Evolutionary conservation across 2,797 vertebrate species (phyloP), one percentile per base, ranked within the genome.

Genomic region (Rachycentron canadum): DNA sequence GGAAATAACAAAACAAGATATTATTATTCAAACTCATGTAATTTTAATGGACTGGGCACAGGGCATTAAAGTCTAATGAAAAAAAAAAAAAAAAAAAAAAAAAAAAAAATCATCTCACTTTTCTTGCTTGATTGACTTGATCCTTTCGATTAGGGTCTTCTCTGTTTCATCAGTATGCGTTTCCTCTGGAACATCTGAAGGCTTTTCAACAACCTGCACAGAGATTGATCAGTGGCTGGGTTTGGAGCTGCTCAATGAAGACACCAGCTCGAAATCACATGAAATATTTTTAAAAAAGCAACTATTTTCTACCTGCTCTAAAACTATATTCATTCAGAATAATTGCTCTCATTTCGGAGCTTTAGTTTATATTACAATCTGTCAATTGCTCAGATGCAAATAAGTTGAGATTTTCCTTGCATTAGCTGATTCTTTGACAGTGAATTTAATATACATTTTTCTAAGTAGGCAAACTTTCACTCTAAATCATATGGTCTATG

Each of bases 121-220:
- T 76, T 98, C 97, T 78, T 98, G 93, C 83, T 99, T 99, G 83
- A 99, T 96, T 7, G 97, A 98, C 83, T 91, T 95, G 69, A 99
- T 96, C 77, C 95, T 96, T 34, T 98, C 94, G 0, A 98, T 94
- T 73, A 99, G 95, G 38, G 93, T 94, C 68, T 79, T 95, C 65
- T 97, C 94, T 0, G 87, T 84, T 10, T 96, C 91, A 21, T 93
- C 95, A 0, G 90, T 71, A 1, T 86, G 72, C 0, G 75, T 34
- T 4, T 47, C 82, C 1, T 61, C 7, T 38, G 81, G 63, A 72
- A 34, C 4, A 2, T 84, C 36, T 7, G 62, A 73, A 7, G 78
- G 71, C 58, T 83, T 87, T 78, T 94, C 94, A 73, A 87, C 36
- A 38, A 95, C 23, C 95, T 95, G 79, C 25, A 75, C 36, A 85